Conservation (phyloP, 2,888 invertebrate genomes). For the Chydorus sphaericus region DNA sequence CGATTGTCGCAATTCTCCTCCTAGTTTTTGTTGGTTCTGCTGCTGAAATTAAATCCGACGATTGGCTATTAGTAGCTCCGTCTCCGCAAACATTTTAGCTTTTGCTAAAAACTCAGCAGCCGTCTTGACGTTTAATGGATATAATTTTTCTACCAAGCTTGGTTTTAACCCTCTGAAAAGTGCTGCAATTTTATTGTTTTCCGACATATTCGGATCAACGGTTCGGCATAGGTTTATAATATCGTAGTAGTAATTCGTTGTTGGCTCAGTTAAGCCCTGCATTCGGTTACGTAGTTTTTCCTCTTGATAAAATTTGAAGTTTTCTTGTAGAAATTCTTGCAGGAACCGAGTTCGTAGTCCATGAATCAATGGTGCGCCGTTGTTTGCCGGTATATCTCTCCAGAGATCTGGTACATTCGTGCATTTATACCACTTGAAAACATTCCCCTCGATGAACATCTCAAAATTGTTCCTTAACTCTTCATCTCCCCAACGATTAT, state of each 20-base stretch:
- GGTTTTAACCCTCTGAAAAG: background rate
- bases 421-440: no score
- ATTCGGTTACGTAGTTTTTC: background rate
- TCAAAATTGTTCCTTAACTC: no score
- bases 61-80: no score
- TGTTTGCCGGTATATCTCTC: no score
- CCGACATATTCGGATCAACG: background rate
- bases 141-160: background rate
- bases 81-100: no score
- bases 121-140: background rate
- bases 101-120: background rate
- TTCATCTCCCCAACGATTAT: no score
- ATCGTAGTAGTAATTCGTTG: background rate
- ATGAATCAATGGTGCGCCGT: no score
- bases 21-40: no score
- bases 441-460: no score
- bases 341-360: background rate
- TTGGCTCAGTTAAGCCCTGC: background rate
- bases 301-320: background rate
- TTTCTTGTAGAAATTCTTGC: background rate
- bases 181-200: background rate
- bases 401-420: no score
- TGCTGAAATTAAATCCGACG: no score
- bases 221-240: background rate
- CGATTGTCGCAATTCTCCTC: no score